phyloP scores from a whole-genome alignment of 2,113 vertebrate species.

The Ariopsis seemanni region DNA sequence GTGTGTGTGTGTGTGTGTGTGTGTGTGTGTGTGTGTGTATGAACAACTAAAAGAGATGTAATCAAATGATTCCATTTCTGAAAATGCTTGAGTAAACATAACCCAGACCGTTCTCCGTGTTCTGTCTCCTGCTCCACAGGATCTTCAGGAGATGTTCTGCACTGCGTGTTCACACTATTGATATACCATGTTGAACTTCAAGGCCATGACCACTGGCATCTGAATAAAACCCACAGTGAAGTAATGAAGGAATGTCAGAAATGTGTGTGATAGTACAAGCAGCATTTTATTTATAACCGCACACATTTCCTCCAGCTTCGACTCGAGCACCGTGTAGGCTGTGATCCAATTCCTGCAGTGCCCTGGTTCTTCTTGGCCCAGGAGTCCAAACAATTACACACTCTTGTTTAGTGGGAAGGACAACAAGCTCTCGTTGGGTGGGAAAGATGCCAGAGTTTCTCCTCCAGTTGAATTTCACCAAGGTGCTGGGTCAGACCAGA shows the following conservation, averaged over 20 bases:
- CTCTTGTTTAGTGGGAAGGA: constrained; percentile 15
- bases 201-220: neutral
- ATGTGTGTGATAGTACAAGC: neutral
- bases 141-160: neutral
- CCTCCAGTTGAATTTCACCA: constrained; percentile 6
- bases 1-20: too few relatives aligned
- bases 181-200: neutral
- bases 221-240: neutral
- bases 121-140: neutral
- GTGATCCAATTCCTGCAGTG: neutral
- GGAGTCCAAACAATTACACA: constrained; percentile 5
- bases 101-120: neutral
- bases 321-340: constrained; percentile 4
- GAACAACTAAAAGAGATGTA: neutral
- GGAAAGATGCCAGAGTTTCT: neutral
- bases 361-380: constrained; percentile 5
- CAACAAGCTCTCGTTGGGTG: constrained; percentile 4
- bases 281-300: neutral
- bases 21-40: too few relatives aligned
- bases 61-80: neutral
- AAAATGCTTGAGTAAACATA: neutral
- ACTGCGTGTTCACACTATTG: neutral
- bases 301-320: constrained; percentile 10
- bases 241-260: neutral
- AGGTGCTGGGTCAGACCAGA: neutral